Base-by-base conservation (phyloP, 2,888 invertebrate species). In the Gisinianus flammeolus region DNA sequence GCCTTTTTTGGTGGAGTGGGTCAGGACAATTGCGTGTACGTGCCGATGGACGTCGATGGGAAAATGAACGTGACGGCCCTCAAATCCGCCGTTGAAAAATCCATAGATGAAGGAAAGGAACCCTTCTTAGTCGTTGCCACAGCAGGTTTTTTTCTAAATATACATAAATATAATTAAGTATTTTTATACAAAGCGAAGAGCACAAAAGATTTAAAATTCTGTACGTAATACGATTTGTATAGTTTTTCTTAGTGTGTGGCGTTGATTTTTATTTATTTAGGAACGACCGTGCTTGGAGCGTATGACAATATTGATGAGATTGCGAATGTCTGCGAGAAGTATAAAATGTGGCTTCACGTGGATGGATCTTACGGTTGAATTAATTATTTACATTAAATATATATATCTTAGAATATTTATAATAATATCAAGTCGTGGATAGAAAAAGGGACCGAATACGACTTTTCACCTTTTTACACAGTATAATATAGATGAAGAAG, bases 281-380 rank as follows among this genome's bases (percentile, higher is more conserved):
- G 95, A 0, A 95, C 96, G 0, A 96, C 96, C 0, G 96, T 96
- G 0, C 89, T 93, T 71, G 96, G 96, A 0, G 95, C 95, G 0
- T 96, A 93, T 84, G 96, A 96, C 87, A 94, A 95, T 0, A 85
- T 97, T 64, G 88, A 90, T n/a, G 88, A 90, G 24, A 91, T 96
- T 72, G 91, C 93, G 0, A 90, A 90, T 44, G 85, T 96, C n/a
- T 96, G 96, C 86, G 88, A 91, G 92, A 91, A 86, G 90, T 94
- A 86, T 90, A 90, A 74, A 88, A 91, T 84, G 88, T 94, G 12
- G 3, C 10, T 69, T 19, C 10, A 33, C 8, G 5, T 35, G 5
- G 35, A 8, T 35, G 5, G 5, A 12, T 35, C 12, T 35, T 12
- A 35, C n/a, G 44, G 6, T 10, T 56, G 56, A 56, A 56, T 56